These are phyloP conservation scores for Micromussa lordhowensis DNA, from an alignment of 92 coral and sea anemone species.

Conservation along the genomic window DNA sequence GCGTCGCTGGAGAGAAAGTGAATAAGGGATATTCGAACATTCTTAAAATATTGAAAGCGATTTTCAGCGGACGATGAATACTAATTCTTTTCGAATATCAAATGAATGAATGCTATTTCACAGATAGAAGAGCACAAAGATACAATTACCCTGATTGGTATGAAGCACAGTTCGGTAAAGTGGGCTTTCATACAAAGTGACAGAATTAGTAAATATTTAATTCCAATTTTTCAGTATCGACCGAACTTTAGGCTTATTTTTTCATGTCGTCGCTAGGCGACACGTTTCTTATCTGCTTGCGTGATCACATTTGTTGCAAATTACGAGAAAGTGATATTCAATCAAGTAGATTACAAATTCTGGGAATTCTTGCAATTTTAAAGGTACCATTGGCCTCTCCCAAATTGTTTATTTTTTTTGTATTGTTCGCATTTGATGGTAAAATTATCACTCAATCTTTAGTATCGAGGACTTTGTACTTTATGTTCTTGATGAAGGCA, in stretches of 20 bases:
- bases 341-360: not conserved
- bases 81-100: not conserved
- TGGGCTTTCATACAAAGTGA: not conserved
- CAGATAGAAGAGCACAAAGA: not conserved
- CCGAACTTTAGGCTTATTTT: not conserved
- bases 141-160: not conserved
- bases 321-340: not conserved
- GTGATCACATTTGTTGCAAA: not conserved
- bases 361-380: not conserved
- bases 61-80: not conserved
- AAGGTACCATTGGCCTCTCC: not conserved
- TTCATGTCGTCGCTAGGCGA: no score
- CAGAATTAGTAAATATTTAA: not conserved
- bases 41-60: constrained; percentile 1
- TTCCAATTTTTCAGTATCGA: not conserved
- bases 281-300: not conserved
- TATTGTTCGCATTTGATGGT: not conserved
- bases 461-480: no score
- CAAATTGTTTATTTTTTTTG: no score
- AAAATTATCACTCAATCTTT: not conserved
- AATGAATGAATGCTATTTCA: not conserved
- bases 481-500: not conserved
- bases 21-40: not conserved
- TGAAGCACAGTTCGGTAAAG: not conserved
- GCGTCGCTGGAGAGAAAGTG: not conserved